Base-by-base conservation (phyloP, 2,797 vertebrate species). In the Apodemus agrarius region DNA sequence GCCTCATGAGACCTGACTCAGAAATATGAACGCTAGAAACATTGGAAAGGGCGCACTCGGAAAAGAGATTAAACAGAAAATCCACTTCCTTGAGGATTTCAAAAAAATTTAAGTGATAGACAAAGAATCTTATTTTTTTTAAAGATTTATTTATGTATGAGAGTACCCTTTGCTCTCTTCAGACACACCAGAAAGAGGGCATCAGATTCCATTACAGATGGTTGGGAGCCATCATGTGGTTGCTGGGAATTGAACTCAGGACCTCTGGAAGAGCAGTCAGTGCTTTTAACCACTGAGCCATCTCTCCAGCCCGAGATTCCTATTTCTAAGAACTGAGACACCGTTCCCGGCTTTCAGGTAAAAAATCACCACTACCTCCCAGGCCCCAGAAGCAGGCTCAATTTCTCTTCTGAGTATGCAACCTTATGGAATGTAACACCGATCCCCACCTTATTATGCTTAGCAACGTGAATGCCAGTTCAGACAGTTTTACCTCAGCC, bases 31-130 rank as follows among this genome's bases (percentile, higher is more conserved):
- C 65, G 74, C 61, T n/a, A 65, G 79, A 88, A 80, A 5, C 37
- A 1, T 57, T 82, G 63, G 67, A 65, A 91, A 94, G 54, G 61
- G 19, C 88, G 22, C 54, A 90, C 14, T 86, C 43, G 76, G 81
- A 90, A 94, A 93, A 94, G 7, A 86, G 24, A 95, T 43, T 84
- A 80, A 87, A 72, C 81, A 29, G 9, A 16, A 97, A 89, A 95
- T 83, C 49, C 52, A 90, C 49, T 95, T 80, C n/a, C 89, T 92
- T 40, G 95, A 91, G 54, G 6, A 95, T 74, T 93, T 95, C 61
- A 83, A 89, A 94, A 96, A 78, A 52, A 69, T 46, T 80, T 75
- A 90, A 83, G 19, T 74, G 6, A 52, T 61, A 59, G 37, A 85
- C 59, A 94, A 22, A 63, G 59, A 90, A 87, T 52, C 26, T 29